Evolutionary conservation across 2,797 vertebrate genomes (phyloP), one percentile per base, ranked within the genome.

Genomic region (Onychomys torridus): DNA sequence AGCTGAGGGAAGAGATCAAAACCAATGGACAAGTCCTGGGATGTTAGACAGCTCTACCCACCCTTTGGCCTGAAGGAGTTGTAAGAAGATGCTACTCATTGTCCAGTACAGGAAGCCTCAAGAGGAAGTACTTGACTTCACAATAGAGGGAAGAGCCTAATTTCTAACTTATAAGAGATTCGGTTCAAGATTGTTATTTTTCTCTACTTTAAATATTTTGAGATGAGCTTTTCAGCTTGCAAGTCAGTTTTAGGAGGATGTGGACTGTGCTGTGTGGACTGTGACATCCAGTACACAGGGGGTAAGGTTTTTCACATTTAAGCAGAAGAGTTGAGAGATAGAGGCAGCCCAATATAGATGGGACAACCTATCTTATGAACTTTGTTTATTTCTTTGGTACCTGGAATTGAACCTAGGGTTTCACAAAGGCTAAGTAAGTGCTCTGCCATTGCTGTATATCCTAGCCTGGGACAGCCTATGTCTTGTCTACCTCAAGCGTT

Each of bases 121-220:
- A 23, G 65, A 84, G 87, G 96, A 91, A 77, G 65, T 88, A 37
- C 73, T 55, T 57, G 52, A 8, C 5, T 37, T 57, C 77, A 77
- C 46, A 63, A 1, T 46, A 29, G 17, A 25, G 71, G 29, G 78
- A 71, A 34, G 75, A 78, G 19, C 9, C 37, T 4, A 29, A 52
- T 89, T 93, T 90, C 86, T 52, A 84, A 69, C 43, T 25, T 49
- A 55, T 57, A 92, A 69, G 34, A 63, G 52, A 79, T 76, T 84
- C 13, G 73, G 71, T 59, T 94, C 63, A 40, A 37, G 89, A 84
- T 17, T 78, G 59, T 85, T 46, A 40, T 77, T 76, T 96, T 96
- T 94, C 69, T 84, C 78, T 65, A 12, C 90, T 94, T 83, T 46
- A 17, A n/a, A 46, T 84, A 46, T 11, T 88, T 43, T 43, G 49